Percentiles rank a stretch among this genome's conserved stretches.
Evolutionary conservation across 2,888 invertebrate species (phyloP).

Genomic region (Suillia variegata): DNA sequence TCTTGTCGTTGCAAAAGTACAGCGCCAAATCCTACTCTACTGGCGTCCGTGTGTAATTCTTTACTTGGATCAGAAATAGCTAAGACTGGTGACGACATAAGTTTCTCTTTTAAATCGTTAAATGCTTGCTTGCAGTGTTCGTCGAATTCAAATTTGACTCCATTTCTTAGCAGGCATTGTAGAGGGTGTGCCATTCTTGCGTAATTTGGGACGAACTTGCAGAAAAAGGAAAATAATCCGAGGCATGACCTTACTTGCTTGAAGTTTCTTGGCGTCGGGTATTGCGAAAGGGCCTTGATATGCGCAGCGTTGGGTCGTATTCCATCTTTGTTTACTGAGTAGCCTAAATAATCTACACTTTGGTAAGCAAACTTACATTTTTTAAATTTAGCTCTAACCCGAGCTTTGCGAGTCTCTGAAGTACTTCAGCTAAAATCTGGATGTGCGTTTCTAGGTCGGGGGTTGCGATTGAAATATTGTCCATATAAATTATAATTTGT

Average conservation of each 20-base stretch:
- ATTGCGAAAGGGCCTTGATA: background rate
- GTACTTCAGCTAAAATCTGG: constrained; percentile 24
- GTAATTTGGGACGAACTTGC: constrained; percentile 24
- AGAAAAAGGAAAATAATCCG: constrained; percentile 26
- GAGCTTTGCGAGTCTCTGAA: constrained; percentile 29
- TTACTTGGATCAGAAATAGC: constrained; percentile 37
- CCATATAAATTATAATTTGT: constrained; percentile 32
- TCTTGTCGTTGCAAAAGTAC: constrained; percentile 32
- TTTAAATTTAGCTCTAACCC: constrained; percentile 23
- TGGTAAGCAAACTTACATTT: constrained; percentile 33
- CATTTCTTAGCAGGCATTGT: constrained; percentile 1
- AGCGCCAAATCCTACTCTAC: constrained; percentile 33
- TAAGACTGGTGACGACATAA: constrained; percentile 34
- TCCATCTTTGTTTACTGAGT: constrained; percentile 7
- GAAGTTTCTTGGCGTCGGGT: constrained; percentile 15
- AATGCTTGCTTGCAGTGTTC: constrained; percentile 12
- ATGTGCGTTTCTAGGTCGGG: constrained; percentile 30
- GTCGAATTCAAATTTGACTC: constrained; percentile 12
- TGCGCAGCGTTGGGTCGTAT: constrained; percentile 9
- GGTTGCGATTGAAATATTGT: constrained; percentile 38
- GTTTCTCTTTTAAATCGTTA: constrained; percentile 9
- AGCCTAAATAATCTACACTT: constrained; percentile 13
- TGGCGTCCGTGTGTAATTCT: constrained; percentile 31
- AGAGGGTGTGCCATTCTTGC: constrained; percentile 25
- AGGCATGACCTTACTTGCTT: constrained; percentile 23